phyloP scores from a whole-genome alignment of 2,888 invertebrate genomes.

The Euphydryas editha region DNA sequence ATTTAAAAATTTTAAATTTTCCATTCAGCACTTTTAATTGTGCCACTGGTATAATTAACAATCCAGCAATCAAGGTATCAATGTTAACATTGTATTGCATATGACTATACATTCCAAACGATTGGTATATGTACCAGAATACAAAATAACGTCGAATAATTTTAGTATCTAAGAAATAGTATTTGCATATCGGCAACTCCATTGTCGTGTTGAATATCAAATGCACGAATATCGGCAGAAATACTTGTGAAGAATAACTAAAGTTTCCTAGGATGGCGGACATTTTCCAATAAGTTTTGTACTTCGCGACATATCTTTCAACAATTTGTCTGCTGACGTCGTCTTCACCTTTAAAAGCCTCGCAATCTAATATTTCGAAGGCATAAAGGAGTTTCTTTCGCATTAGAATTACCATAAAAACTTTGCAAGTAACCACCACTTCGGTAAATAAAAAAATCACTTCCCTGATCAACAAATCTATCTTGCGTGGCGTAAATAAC shows the following conservation, averaged over 20 bases:
- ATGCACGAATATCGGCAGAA: slow-evolving; percentile 54
- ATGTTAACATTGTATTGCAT: slow-evolving; percentile 66
- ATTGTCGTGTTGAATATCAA: slow-evolving; percentile 51
- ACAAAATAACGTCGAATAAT: slow-evolving; percentile 54
- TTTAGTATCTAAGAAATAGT: slow-evolving; percentile 65
- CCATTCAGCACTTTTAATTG: slow-evolving; percentile 60
- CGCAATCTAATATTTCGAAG: slow-evolving; percentile 60
- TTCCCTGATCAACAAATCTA: slow-evolving; percentile 64
- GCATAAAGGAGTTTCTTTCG: slow-evolving; percentile 55
- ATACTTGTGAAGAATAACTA: slow-evolving; percentile 51
- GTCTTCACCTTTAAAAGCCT: slow-evolving; percentile 56
- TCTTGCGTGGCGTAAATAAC: slow-evolving; percentile 58
- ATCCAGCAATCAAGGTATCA: slow-evolving; percentile 64
- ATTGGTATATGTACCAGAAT: slow-evolving; percentile 61
- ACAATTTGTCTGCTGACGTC: slow-evolving; percentile 51
- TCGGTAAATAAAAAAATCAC: slow-evolving; percentile 53
- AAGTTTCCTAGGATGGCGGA: slow-evolving; percentile 51
- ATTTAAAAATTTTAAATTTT: slow-evolving; percentile 55
- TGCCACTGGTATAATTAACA: slow-evolving; percentile 56
- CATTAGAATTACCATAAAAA: slow-evolving; percentile 58
- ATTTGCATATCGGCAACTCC: slow-evolving; percentile 66
- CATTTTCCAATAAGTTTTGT: slow-evolving; percentile 52
- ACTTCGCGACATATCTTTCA: slow-evolving; percentile 47
- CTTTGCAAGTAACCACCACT: slow-evolving; percentile 52
- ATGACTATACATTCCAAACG: slow-evolving; percentile 63